Percentiles rank a stretch among this genome's conserved stretches.
phyloP scores from a whole-genome alignment of 2,888 invertebrate species.

The Netelia virgata region DNA sequence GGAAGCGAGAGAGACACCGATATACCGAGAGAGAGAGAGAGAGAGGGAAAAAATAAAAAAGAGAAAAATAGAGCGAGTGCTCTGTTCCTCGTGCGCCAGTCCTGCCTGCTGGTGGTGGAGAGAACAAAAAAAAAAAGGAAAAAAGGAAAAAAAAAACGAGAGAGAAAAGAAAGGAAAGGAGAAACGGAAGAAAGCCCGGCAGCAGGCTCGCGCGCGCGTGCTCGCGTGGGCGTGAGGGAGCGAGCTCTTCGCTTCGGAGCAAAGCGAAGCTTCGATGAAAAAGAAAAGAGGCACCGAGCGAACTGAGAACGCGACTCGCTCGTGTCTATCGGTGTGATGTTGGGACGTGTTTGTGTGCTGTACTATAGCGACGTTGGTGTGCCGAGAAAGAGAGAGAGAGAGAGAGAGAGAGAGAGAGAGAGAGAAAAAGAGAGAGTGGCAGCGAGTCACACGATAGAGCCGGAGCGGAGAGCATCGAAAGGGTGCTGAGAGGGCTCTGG shows the following conservation, averaged over 20 bases:
- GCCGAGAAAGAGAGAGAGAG: conserved; percentile 18
- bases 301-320: conserved; percentile 49
- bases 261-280: conserved; percentile 50
- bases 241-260: conserved; percentile 50
- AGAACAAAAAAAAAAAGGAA: conserved; percentile 19
- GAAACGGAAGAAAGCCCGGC: conserved; percentile 2
- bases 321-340: not conserved
- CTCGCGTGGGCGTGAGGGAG: not conserved
- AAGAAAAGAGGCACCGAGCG: conserved; percentile 64
- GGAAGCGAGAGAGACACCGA: conserved; percentile 51
- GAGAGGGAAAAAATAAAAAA: not conserved
- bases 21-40: not conserved
- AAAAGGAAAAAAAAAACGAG: conserved; percentile 8
- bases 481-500: conserved; percentile 30
- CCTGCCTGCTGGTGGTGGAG: conserved; percentile 7
- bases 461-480: conserved; percentile 35
- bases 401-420: conserved; percentile 31
- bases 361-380: conserved; percentile 41
- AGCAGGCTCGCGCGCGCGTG: not conserved
- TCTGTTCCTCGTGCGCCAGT: conserved; percentile 32
- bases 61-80: conserved; percentile 31
- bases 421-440: conserved; percentile 2
- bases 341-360: conserved; percentile 1
- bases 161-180: conserved; percentile 34
- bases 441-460: conserved; percentile 55